Evolutionary conservation across 2,888 invertebrate species (phyloP).

Genomic region (Aphrophora alni): DNA sequence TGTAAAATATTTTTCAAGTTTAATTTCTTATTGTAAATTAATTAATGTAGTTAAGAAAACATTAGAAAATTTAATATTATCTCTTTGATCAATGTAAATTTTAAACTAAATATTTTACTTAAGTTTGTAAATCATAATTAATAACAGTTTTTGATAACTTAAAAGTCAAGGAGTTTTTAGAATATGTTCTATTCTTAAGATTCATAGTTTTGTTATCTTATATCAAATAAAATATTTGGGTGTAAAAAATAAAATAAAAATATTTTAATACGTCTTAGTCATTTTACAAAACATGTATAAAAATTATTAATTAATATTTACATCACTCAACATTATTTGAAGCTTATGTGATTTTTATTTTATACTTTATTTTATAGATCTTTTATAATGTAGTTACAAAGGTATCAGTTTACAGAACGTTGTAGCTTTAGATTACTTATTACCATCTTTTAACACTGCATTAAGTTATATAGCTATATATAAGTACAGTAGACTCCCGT

Average conservation of each 20-base stretch:
- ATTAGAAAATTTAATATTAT: background rate
- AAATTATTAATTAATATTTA: background rate
- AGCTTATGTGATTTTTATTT: background rate
- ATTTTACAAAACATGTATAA: background rate
- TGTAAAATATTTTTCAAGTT: too few relatives aligned
- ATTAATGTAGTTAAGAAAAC: too few relatives aligned
- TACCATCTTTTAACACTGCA: background rate
- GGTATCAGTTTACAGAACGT: background rate
- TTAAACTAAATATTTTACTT: background rate
- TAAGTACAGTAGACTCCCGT: too few relatives aligned
- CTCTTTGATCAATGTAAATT: background rate
- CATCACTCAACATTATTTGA: background rate
- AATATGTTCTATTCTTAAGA: background rate
- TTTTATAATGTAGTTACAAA: background rate
- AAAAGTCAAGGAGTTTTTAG: too few relatives aligned
- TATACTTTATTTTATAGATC: background rate
- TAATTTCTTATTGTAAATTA: too few relatives aligned
- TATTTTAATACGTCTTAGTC: slow-evolving; percentile 1
- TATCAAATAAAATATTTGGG: background rate
- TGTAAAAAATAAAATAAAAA: background rate
- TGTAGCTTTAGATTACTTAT: background rate
- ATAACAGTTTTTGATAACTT: too few relatives aligned
- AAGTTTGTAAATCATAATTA: background rate
- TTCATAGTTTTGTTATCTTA: background rate
- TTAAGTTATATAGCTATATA: background rate